Percentiles rank a stretch among this genome's conserved stretches.
phyloP scores from a whole-genome alignment of 1,140 invertebrate species.

The Pseudachorutes palmiensis region DNA sequence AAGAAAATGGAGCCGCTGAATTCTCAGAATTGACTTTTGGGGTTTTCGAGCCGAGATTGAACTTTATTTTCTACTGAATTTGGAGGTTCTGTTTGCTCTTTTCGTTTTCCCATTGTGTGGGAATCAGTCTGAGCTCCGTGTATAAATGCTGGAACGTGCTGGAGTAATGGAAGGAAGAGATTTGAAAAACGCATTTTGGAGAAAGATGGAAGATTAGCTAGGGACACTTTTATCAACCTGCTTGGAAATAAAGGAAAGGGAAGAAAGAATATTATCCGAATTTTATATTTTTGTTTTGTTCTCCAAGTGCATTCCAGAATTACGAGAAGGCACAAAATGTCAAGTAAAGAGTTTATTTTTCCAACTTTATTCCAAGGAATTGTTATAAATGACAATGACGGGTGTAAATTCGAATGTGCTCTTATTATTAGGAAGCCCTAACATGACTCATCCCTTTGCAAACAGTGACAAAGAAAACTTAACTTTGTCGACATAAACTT shows the following conservation, averaged over 20 bases:
- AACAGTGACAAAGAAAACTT: too few species aligned
- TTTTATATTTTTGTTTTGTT: not conserved
- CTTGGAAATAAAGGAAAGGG: too few species aligned
- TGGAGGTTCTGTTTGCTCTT: not conserved
- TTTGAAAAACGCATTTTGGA: not conserved
- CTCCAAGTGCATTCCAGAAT: not conserved
- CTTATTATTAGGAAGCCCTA: too few species aligned
- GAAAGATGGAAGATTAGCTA: not conserved
- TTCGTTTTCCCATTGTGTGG: not conserved
- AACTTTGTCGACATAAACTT: too few species aligned
- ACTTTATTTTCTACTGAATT: not conserved
- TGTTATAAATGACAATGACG: too few species aligned
- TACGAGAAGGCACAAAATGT: too few species aligned
- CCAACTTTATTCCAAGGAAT: too few species aligned
- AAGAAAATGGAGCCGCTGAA: not conserved
- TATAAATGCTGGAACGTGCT: conserved; percentile 7
- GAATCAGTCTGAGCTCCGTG: not conserved
- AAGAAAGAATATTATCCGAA: not conserved
- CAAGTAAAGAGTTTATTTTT: too few species aligned
- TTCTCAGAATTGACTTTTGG: too few species aligned
- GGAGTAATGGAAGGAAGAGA: not conserved
- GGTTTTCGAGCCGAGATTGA: too few species aligned
- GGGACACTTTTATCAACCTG: not conserved
- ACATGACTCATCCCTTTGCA: too few species aligned
- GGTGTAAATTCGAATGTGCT: too few species aligned